Conservation (phyloP, 92 coral and sea anemone genomes). For the Muricea muricata region DNA sequence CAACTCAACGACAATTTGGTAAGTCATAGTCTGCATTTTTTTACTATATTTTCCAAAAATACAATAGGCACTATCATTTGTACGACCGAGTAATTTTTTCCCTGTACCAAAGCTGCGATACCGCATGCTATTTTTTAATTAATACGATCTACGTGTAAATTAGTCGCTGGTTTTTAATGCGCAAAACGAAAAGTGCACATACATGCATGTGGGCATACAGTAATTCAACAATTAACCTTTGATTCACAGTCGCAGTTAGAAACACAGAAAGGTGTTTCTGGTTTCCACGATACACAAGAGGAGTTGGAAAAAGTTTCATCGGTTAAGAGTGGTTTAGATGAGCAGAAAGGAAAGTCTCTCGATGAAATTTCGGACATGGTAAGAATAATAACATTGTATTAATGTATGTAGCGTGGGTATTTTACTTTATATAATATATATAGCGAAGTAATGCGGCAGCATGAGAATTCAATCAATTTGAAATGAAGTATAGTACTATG, state of each 20-base stretch:
- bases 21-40: conserved; percentile 31
- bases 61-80: too few species aligned
- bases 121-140: too few species aligned
- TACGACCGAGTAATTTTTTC: too few species aligned
- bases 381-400: background rate
- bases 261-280: conserved; percentile 84
- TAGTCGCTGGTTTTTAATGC: too few species aligned
- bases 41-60: too few species aligned
- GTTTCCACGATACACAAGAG: conserved; percentile 95
- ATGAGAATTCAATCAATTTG: too few species aligned
- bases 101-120: too few species aligned
- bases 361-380: conserved; percentile 98
- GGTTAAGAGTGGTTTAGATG: conserved; percentile 93
- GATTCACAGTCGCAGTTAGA: conserved; percentile 73
- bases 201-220: background rate
- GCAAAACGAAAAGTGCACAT: background rate
- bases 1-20: conserved; percentile 83
- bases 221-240: too few species aligned
- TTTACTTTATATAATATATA: too few species aligned
- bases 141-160: too few species aligned
- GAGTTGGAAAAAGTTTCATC: conserved; percentile 94
- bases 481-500: too few species aligned
- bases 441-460: too few species aligned
- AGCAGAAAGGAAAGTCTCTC: conserved; percentile 94
- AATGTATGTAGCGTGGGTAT: background rate